Base-by-base conservation (phyloP, 2,797 vertebrate species). In the Meriones psammophilus region DNA sequence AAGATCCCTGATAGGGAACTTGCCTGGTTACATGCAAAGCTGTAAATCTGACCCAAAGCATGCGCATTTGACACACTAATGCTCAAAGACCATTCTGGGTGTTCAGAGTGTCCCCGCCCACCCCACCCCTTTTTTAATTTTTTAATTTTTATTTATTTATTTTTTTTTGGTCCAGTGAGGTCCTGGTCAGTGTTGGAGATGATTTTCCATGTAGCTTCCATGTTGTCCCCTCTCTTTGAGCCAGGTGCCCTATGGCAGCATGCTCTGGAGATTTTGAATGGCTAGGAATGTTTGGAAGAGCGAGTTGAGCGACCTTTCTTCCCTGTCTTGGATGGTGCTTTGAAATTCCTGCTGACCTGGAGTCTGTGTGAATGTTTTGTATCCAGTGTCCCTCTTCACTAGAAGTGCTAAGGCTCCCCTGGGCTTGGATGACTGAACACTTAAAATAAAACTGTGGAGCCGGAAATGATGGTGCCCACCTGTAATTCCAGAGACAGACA, bases 361-460 rank as follows among this genome's bases (percentile, higher is more conserved):
- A 17, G 83, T 79, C 95, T 95, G 28, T 50, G 36, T 88, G 62
- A 91, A 50, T 4, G 33, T 24, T 95, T 93, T 66, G 33, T 5
- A 46, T 88, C 68, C 85, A 42, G 0, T 76, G 42, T 80, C 36
- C 12, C 36, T 85, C 22, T 8, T 93, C 18, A 58, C 26, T 60
- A 12, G 68, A 50, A 54, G 30, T 42, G 5, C 66, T 8, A 20
- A 60, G 28, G 36, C 28, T 5, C 76, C 80, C 60, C 39, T n/a
- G 13, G 71, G n/a, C 30, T 15, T 84, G 20, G 33, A 18, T 13
- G 64, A 74, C 2, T 71, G 71, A 88, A 39, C 46, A 46, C 18
- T 91, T 54, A 39, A 78, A 71, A 60, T 50, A 36, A 84, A 30
- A 42, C 77, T 46, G 81, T 78, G 5, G 42, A 54, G 17, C 26